Evolutionary conservation across 2,888 invertebrate species (phyloP).

Genomic region (Idaea aversata): DNA sequence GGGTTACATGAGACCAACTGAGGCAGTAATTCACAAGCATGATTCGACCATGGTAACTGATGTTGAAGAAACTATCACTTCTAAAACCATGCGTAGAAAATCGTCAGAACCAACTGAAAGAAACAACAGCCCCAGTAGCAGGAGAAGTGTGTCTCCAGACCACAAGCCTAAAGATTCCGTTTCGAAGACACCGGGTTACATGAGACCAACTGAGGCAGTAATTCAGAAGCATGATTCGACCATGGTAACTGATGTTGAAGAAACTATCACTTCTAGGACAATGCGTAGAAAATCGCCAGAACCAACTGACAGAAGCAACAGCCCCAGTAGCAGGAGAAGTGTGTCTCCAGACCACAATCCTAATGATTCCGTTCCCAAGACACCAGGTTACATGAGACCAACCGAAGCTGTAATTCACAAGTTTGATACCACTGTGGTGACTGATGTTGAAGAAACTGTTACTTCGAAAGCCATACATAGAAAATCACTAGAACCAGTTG

Average conservation of each 20-base stretch:
- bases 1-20: conserved; percentile 17
- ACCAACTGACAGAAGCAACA: background rate
- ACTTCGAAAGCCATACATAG: background rate
- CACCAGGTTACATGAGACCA: conserved; percentile 15
- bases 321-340: background rate
- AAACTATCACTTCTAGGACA: background rate
- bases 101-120: background rate
- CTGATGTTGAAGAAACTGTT: conserved; percentile 8
- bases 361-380: background rate
- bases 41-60: conserved; percentile 6
- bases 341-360: background rate
- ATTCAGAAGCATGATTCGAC: background rate
- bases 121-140: background rate
- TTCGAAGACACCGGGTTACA: background rate
- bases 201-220: background rate
- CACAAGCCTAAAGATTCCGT: background rate
- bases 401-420: conserved; percentile 13
- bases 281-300: background rate
- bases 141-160: background rate
- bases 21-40: conserved; percentile 11
- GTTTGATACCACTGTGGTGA: conserved; percentile 14
- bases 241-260: background rate
- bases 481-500: background rate
- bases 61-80: background rate
- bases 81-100: background rate